These are phyloP conservation scores for Salvelinus alpinus DNA, from an alignment of 2,113 vertebrate genomes.

Conservation along the genomic window DNA sequence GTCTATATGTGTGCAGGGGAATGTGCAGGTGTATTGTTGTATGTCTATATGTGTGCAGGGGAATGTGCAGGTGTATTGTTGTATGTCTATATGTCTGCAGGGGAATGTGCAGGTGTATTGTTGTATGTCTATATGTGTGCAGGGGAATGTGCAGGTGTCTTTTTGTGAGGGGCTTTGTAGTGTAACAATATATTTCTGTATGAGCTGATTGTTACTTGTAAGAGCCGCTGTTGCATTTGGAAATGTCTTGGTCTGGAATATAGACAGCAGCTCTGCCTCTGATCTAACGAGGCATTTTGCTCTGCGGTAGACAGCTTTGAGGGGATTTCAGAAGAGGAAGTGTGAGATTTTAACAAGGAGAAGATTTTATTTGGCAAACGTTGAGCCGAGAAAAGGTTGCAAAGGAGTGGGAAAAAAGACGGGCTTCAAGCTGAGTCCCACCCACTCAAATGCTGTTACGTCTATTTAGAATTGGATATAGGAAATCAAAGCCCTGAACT, in stretches of 20 bases:
- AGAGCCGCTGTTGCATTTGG: slow-evolving; percentile 35
- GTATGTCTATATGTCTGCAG: too few relatives aligned
- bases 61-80: too few relatives aligned
- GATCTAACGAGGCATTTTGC: slow-evolving; percentile 62
- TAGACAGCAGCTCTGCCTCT: slow-evolving; percentile 49
- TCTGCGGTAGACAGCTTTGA: slow-evolving; percentile 52
- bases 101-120: too few relatives aligned
- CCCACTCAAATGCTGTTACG: slow-evolving; percentile 34
- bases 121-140: neutral
- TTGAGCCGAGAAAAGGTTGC: slow-evolving; percentile 48
- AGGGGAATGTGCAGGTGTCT: neutral
- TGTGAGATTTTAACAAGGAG: slow-evolving; percentile 62
- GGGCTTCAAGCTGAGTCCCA: slow-evolving; percentile 37
- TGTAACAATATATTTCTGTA: slow-evolving; percentile 33
- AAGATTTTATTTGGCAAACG: slow-evolving; percentile 58
- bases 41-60: too few relatives aligned
- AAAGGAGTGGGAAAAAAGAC: slow-evolving; percentile 38
- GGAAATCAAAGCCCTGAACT: slow-evolving; percentile 32
- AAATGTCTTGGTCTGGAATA: slow-evolving; percentile 36
- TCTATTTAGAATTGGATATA: slow-evolving; percentile 33
- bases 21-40: too few relatives aligned
- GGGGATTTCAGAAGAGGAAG: slow-evolving; percentile 41
- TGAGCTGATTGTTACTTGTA: slow-evolving; percentile 53
- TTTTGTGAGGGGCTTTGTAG: slow-evolving; percentile 42
- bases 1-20: too few relatives aligned